Evolutionary conservation across 2,888 invertebrate genomes (phyloP), one percentile per base, ranked within the genome.

Genomic region (Andrena praecox): DNA sequence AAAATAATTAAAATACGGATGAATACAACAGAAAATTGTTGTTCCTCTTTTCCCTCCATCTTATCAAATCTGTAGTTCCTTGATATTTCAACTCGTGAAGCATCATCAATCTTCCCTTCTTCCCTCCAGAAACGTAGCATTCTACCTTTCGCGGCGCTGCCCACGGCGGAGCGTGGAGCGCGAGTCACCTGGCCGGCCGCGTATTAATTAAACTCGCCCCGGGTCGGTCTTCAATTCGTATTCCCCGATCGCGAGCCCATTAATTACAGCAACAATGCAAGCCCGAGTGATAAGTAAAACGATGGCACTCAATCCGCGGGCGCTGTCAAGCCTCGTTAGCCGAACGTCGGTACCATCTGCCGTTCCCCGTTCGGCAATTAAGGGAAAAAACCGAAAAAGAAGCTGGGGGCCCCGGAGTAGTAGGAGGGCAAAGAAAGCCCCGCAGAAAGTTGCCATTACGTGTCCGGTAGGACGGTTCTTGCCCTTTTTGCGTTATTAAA

Each of bases 401-500:
- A 73, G 20, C 31, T 56, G 16, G 16, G 10, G 54, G 20, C 8
- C 8, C 5, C 35, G 54, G 4, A 48, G 56, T 12, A 42, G 56
- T 31, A 20, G 27, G 20, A 35, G 69, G 20, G 16, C 24, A 62
- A 12, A 59, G 50, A 56, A 33, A 63, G 67, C 59, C 42, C 31
- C 62, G 80, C 76, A 74, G 84, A 82, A 85, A 85, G 82, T 85
- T 82, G 71, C 86, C 89, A 87, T 89, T 86, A 85, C 77, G 80
- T 66, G 77, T 62, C 80, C 66, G 70, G 24, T 24, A 56, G 76
- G 71, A 70, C 29, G 77, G 71, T 80, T 84, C 78, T 85, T 86
- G 80, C 66, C 75, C 84, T 87, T 89, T 91, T 91, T 89, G 88
- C 85, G 88, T 92, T 92, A 92, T 92, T 91, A 91, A 91, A 92